phyloP scores from a whole-genome alignment of 2,888 invertebrate genomes.

The Drosophila mayaguana region DNA sequence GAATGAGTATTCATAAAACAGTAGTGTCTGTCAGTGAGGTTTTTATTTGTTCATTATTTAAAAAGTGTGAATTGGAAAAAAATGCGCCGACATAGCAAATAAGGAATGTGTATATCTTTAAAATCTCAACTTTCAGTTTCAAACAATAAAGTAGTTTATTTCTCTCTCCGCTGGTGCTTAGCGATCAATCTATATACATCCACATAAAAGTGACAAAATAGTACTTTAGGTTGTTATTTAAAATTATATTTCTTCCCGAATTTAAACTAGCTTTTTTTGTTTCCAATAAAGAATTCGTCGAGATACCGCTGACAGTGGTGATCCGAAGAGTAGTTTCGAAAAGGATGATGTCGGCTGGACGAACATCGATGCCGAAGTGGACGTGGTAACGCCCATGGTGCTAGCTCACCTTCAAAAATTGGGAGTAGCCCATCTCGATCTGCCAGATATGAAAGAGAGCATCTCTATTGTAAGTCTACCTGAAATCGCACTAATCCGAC shows the following conservation, averaged over 20 bases:
- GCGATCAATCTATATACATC: too few species aligned
- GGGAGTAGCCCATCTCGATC: slow-evolving; percentile 78
- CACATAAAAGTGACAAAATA: neutral
- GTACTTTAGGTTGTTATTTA: neutral
- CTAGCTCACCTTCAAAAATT: slow-evolving; percentile 78
- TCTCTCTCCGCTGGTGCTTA: neutral
- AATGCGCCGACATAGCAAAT: neutral
- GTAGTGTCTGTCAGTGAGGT: neutral
- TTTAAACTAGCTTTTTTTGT: neutral
- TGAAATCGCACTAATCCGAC: neutral
- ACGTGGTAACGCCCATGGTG: slow-evolving; percentile 83
- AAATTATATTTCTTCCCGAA: neutral
- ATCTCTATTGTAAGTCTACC: slow-evolving; percentile 79
- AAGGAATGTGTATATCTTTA: neutral
- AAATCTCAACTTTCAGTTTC: neutral
- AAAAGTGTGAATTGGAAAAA: neutral
- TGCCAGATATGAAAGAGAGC: slow-evolving; percentile 83
- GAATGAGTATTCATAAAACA: neutral
- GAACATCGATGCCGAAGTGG: slow-evolving; percentile 83
- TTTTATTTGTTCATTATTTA: neutral
- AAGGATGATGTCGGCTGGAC: slow-evolving; percentile 81
- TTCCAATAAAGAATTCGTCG: slow-evolving; percentile 28
- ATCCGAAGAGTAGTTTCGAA: slow-evolving; percentile 44
- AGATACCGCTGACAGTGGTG: slow-evolving; percentile 7
- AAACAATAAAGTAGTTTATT: neutral